A percentile compares a stretch with the other conserved stretches of the same genome.
Conservation (phyloP, 2,888 invertebrate species). For the Byasa hedistus region DNA sequence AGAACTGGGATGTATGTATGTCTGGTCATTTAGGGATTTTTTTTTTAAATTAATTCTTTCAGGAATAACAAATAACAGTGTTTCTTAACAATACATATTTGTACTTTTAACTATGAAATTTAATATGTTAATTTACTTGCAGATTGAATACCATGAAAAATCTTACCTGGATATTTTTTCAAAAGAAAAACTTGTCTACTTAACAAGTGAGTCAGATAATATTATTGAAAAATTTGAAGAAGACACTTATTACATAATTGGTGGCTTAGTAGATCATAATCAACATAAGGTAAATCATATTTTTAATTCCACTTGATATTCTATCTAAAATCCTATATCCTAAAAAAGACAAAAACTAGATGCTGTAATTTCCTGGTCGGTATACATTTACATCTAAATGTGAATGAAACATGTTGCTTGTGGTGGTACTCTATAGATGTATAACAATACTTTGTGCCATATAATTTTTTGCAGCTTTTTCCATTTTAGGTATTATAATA, state of each 20-base stretch:
- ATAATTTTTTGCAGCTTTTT: neutral
- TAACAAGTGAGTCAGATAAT: slow-evolving; percentile 96
- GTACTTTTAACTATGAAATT: neutral
- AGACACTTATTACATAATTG: slow-evolving; percentile 93
- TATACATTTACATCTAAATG: too few relatives aligned
- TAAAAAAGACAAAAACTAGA: neutral
- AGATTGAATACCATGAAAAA: slow-evolving; percentile 85
- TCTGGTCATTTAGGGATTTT: slow-evolving; percentile 2
- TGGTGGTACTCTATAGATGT: too few relatives aligned
- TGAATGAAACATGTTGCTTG: too few relatives aligned
- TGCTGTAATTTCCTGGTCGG: too few relatives aligned
- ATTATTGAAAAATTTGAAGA: slow-evolving; percentile 86
- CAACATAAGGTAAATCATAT: slow-evolving; percentile 87
- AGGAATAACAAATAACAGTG: neutral
- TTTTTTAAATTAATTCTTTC: slow-evolving; percentile 1
- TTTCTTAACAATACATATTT: neutral
- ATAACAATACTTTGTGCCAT: too few relatives aligned
- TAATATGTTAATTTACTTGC: slow-evolving; percentile 37
- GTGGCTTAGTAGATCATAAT: slow-evolving; percentile 98
- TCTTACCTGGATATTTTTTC: slow-evolving; percentile 86
- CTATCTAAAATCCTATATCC: neutral
- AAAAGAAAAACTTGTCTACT: slow-evolving; percentile 90
- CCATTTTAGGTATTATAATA: neutral
- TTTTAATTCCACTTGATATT: neutral
- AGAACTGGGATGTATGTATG: slow-evolving; percentile 92